Evolutionary conservation across 2,888 invertebrate genomes (phyloP), one percentile per base, ranked within the genome.

Genomic region (Mellilla xanthometata): DNA sequence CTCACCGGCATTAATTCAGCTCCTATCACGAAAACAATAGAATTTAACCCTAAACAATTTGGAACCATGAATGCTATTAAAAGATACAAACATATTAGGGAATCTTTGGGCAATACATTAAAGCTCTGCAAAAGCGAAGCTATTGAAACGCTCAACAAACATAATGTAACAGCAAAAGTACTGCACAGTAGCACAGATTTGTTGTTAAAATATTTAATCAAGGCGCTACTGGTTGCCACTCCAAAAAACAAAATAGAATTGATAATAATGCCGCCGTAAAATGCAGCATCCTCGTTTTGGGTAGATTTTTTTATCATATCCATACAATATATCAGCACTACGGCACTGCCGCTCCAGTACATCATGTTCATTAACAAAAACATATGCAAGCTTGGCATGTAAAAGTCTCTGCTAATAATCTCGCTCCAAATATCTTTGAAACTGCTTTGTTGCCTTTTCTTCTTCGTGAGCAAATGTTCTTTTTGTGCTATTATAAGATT

Each of bases 1-100:
- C 49, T 54, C 1, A 60, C 54, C 8, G 60, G 60, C 54, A 60
- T 56, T 12, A 60, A 10, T 30, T 60, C 60, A 24, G 49, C 51
- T n/a, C 48, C 44, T 5, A 56, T 32, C 3, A 40, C 31, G 22
- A 49, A 50, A 1, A 44, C 50, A 29, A 54, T 24, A 2, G 47
- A 45, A 10, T 43, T 30, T 1, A 53, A 22, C 9, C 57, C 57
- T 5, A 48, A 39, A 34, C 42, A 52, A 35, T 44, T 49, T 0
- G 49, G 36, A 24, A 52, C 13, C 45, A 45, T 47, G 29, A 44
- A 54, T 2, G 41, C 47, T 40, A 52, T 26, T 12, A 60, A 13
- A 13, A 39, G 46, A 30, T 45, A 60, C 2, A 50, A 32, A 38
- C 48, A 47, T 3, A 54, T 3, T 3, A 52, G 28, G 2, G 60